A percentile compares a stretch with the other conserved stretches of the same genome.
These are phyloP conservation scores for Anolis sagrei DNA, from an alignment of 2,113 vertebrate genomes.

Conservation along the genomic window DNA sequence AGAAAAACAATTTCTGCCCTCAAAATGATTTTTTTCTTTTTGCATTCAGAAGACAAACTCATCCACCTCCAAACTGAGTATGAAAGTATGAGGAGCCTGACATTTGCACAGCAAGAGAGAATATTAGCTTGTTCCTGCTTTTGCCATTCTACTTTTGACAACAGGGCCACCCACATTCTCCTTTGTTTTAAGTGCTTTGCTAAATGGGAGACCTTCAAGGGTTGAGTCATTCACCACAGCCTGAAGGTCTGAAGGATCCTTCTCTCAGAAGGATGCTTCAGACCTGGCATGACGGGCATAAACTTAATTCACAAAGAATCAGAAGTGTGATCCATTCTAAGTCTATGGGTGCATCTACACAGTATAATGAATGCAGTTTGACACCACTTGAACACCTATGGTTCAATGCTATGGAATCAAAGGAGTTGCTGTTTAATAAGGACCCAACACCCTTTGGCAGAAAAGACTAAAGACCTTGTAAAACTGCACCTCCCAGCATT, in stretches of 20 bases:
- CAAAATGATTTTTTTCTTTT: background rate
- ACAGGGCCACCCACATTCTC: background rate
- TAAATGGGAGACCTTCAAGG: background rate
- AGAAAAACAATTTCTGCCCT: background rate
- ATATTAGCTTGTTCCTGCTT: background rate
- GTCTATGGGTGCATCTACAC: background rate
- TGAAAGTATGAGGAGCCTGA: background rate
- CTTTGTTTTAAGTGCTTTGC: background rate
- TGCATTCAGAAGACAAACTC: background rate
- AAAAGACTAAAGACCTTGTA: too few species aligned
- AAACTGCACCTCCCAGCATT: too few species aligned
- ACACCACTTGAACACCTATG: too few species aligned
- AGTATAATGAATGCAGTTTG: too few species aligned
- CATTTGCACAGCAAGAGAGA: background rate
- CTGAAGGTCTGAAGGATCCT: background rate
- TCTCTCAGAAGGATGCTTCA: background rate
- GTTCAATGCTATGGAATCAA: too few species aligned
- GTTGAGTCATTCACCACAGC: background rate
- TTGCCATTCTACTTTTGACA: background rate
- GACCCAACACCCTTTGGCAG: too few species aligned
- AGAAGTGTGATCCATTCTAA: background rate
- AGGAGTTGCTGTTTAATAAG: too few species aligned
- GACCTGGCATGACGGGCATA: background rate
- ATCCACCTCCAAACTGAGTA: background rate
- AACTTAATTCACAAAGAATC: background rate